These are phyloP conservation scores for Aphelinus atriplicis DNA, from an alignment of 1,140 invertebrate species.

Conservation along the genomic window DNA sequence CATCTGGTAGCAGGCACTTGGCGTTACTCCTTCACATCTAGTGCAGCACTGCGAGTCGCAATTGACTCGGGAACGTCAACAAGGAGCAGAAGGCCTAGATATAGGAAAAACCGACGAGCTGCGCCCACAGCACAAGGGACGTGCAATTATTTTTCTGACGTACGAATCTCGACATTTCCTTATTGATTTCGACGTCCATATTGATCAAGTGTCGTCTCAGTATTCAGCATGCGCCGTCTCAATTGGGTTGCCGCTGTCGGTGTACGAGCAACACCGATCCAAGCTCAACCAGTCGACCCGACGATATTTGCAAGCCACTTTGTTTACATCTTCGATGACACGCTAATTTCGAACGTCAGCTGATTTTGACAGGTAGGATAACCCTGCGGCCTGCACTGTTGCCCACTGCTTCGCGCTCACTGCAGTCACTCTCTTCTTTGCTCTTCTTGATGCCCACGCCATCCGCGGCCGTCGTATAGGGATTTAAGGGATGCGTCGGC, in stretches of 20 bases:
- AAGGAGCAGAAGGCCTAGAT: too few species aligned
- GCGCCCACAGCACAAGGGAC: not conserved
- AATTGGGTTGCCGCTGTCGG: not conserved
- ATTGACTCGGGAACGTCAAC: too few species aligned
- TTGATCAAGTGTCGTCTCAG: slow-evolving; percentile 38
- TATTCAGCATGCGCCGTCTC: slow-evolving; percentile 2
- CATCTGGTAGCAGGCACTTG: too few species aligned
- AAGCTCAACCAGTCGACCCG: too few species aligned
- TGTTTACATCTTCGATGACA: slow-evolving; percentile 10
- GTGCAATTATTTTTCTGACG: slow-evolving; percentile 12
- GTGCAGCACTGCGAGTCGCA: too few species aligned
- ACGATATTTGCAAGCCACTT: not conserved
- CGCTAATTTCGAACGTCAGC: slow-evolving; percentile 27
- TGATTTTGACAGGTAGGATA: slow-evolving; percentile 38
- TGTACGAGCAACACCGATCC: too few species aligned
- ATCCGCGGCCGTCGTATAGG: not conserved
- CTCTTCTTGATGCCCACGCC: not conserved
- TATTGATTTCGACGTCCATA: slow-evolving; percentile 56
- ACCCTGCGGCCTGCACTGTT: not conserved
- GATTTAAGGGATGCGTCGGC: not conserved
- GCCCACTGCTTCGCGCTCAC: not conserved
- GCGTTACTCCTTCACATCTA: too few species aligned
- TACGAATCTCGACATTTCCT: slow-evolving; percentile 44
- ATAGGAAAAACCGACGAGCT: too few species aligned
- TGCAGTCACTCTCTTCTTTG: not conserved